Percentiles rank a stretch among this genome's conserved stretches.
Evolutionary conservation across 1,140 invertebrate species (phyloP).

Genomic region (Araneus ventricosus): DNA sequence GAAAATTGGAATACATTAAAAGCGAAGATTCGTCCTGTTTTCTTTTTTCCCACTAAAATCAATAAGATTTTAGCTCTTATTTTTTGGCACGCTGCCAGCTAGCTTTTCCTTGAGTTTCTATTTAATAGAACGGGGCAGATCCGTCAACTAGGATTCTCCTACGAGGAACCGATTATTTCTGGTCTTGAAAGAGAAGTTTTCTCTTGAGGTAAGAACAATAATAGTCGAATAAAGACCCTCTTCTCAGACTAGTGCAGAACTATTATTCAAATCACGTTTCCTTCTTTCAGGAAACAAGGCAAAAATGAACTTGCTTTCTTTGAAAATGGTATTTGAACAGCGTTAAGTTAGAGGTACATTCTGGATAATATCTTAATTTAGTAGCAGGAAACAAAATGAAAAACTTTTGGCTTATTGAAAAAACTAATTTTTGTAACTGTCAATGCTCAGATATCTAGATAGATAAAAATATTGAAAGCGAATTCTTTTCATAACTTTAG

Average conservation of each 20-base stretch:
- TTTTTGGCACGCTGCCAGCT: conserved; percentile 44
- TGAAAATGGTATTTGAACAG: neutral
- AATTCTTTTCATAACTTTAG: too few species aligned
- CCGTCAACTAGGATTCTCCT: neutral
- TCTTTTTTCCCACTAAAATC: conserved; percentile 52
- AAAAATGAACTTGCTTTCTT: neutral
- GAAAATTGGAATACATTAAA: conserved; percentile 68
- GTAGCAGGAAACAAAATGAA: too few species aligned
- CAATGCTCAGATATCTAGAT: too few species aligned
- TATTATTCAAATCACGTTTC: conserved; percentile 12
- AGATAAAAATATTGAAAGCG: too few species aligned
- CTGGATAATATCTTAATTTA: neutral
- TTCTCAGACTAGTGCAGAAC: neutral
- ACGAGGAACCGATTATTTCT: conserved; percentile 21
- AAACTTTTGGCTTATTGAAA: neutral
- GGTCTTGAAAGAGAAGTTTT: neutral
- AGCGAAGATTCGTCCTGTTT: conserved; percentile 42
- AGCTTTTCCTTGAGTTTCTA: neutral
- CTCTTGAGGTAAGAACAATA: conserved; percentile 1
- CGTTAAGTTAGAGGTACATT: neutral
- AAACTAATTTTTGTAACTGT: neutral
- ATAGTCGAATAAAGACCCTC: neutral
- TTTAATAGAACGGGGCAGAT: conserved; percentile 16
- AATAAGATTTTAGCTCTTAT: conserved; percentile 47
- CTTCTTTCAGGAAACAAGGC: neutral